phyloP scores from a whole-genome alignment of 2,113 vertebrate genomes.

The Rhizomys pruinosus region DNA sequence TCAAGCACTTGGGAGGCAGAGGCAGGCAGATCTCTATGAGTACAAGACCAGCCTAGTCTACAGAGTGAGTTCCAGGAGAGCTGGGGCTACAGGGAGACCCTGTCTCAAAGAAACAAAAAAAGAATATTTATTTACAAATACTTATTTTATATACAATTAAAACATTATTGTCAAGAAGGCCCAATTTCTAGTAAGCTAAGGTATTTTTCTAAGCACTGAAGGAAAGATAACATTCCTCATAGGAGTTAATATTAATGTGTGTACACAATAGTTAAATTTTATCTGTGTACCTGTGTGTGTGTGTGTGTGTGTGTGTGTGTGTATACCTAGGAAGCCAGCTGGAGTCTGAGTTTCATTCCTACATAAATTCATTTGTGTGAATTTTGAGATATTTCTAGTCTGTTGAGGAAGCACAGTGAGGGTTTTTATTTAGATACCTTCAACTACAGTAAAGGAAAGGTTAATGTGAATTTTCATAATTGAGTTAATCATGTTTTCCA shows the following conservation, averaged over 20 bases:
- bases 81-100: too few relatives aligned
- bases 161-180: rapidly evolving
- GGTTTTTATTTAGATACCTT: background rate
- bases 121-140: background rate
- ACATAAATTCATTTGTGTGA: background rate
- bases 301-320: too few relatives aligned
- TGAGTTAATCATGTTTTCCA: background rate
- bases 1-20: too few relatives aligned
- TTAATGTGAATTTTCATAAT: background rate
- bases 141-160: background rate
- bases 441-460: background rate
- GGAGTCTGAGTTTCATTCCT: background rate
- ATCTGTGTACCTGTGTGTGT: too few relatives aligned
- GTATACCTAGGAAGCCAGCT: background rate
- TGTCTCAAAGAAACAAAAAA: too few relatives aligned
- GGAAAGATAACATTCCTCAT: background rate
- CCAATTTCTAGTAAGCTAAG: background rate
- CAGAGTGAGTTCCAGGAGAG: too few relatives aligned
- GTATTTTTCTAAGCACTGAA: too few relatives aligned
- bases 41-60: too few relatives aligned
- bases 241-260: background rate
- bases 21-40: too few relatives aligned
- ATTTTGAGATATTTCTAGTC: background rate
- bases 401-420: background rate
- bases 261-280: too few relatives aligned